Evolutionary conservation across 1,140 invertebrate genomes (phyloP), one percentile per base, ranked within the genome.

Genomic region (Brachionus rotundiformis): DNA sequence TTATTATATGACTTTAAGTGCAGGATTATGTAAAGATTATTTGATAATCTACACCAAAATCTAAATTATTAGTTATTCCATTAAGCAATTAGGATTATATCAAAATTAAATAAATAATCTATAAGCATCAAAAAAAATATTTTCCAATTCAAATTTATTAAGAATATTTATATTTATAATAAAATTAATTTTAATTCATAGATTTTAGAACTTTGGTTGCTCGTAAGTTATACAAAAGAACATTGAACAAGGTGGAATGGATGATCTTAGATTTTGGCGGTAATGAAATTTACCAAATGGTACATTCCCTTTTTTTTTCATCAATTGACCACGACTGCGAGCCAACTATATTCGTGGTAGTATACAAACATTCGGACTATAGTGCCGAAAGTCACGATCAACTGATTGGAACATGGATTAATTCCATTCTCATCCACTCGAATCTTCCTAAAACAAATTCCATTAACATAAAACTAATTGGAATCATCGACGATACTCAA

Each of bases 201-300:
- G 83, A 44, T 82, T 85, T 11, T 25, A 85, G 41, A 82, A 85
- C 59, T 84, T 85, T 76, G 84, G 82, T 1, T 65, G 83, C 3
- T 85, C 84, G 86, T 86, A 84, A 82, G 31, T 79, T 79, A 33
- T 79, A 79, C 27, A 79, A 79, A 79, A 4, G 76, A 59, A 87
- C 86, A 7, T 84, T 85, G 29, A 88, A 88, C 82, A 84, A 84
- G 41, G 85, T 88, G 1, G 83, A 85, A 23, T 87, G 87, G 79
- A 82, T 86, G 63, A 83, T 87, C 3, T 82, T 85, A 83, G 83
- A 84, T 44, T 65, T 83, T 81, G 86, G 86, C 36, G 86, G 87
- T 1, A 84, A 86, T 81, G 59, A 83, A 13, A 80, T 84, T 4
- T 88, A 87, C 81, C 82, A 82, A 8, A 83, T 85, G 25, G 83